Base-by-base conservation (phyloP, 2,888 invertebrate genomes). In the Orchesellides sinensis region DNA sequence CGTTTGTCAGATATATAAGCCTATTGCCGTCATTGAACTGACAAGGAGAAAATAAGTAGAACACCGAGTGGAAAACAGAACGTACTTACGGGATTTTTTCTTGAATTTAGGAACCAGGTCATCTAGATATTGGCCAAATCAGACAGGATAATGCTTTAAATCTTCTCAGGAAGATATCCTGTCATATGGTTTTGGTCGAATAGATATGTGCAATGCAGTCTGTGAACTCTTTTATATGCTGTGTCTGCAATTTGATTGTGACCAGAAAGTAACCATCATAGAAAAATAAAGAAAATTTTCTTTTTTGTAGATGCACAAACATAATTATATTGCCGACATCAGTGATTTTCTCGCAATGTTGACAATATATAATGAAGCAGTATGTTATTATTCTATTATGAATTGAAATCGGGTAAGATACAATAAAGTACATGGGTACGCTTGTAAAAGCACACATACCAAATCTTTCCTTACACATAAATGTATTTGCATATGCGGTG, bases 51-150 rank as follows among this genome's bases (percentile, higher is more conserved):
- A 66, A 35, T 77, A 78, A 78, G 78, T 78, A 47, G 78, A 78
- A 69, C 78, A n/a, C n/a, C n/a, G n/a, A 78, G 23, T 61, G 59
- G 56, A 78, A 68, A n/a, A n/a, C n/a, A n/a, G 32, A 54, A 78
- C 68, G 61, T 69, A 78, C 69, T 78, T 69, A 78, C 69, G 78
- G 78, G 66, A 68, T 77, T 78, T 68, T n/a, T 66, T 68, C 68
- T 69, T 49, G 61, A 61, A 61, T 78, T 78, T 78, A 69, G 78
- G 78, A 78, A 78, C 69, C 52, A 78, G 78, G 78, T 78, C 78
- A 78, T 78, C 78, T 78, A 78, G 78, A 78, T 78, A 78, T 78
- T 78, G 78, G 78, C 69, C 78, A 78, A 78, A 78, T 78, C 68
- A 69, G 69, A 49, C 59, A 78, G 69, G 78, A 78, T 78, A 78